Evolutionary conservation across 2,113 vertebrate species (phyloP).

Genomic region (Ondatra zibethicus): DNA sequence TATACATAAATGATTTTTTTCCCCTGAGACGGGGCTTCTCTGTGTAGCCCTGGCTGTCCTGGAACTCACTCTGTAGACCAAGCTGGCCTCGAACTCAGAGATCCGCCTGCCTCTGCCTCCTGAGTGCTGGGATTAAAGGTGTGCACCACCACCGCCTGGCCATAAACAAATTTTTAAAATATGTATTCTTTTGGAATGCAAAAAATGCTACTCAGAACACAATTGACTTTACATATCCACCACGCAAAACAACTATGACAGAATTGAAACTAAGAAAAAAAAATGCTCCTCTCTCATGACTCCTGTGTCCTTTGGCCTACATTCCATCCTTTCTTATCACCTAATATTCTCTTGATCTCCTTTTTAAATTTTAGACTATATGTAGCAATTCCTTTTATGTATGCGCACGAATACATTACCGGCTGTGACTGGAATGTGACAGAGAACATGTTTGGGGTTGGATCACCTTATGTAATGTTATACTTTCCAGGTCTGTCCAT

Average conservation of each 20-base stretch:
- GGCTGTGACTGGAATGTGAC: too few relatives aligned
- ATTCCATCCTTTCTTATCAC: background rate
- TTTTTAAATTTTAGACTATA: background rate
- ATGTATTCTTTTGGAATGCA: background rate
- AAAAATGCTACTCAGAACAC: background rate
- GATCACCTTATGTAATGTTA: too few relatives aligned
- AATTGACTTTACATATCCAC: background rate
- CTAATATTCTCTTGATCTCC: background rate
- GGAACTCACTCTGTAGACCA: background rate
- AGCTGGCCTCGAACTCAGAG: background rate
- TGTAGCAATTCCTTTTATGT: too few relatives aligned
- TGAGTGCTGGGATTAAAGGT: background rate
- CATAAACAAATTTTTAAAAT: background rate
- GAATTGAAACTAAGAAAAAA: background rate
- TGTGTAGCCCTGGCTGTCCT: background rate
- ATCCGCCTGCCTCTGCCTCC: background rate
- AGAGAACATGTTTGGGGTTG: background rate
- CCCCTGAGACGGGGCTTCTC: background rate
- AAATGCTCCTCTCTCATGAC: background rate
- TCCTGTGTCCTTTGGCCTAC: background rate
- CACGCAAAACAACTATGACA: background rate
- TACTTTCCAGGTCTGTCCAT: background rate
- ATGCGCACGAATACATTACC: too few relatives aligned
- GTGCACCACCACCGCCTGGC: background rate
- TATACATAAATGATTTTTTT: background rate